Evolutionary conservation across 2,888 invertebrate genomes (phyloP).

Genomic region (Yponomeuta cagnagella): DNA sequence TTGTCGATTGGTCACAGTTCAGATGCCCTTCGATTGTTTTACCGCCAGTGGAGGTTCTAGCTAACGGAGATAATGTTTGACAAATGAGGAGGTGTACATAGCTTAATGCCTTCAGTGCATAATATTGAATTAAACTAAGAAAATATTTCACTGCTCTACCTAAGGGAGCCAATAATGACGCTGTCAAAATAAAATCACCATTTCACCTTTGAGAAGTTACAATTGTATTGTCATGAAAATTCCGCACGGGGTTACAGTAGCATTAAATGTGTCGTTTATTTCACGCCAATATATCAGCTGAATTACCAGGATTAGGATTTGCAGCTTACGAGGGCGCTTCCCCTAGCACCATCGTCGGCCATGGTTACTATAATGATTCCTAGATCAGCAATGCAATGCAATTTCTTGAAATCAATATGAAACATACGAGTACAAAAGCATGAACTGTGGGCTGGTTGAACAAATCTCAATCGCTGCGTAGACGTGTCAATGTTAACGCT

Average conservation of each 20-base stretch:
- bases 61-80: background rate
- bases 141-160: background rate
- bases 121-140: too few relatives aligned
- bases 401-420: too few relatives aligned
- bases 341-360: background rate
- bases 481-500: too few relatives aligned
- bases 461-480: too few relatives aligned
- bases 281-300: background rate
- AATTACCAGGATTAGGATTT: background rate
- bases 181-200: too few relatives aligned
- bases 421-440: too few relatives aligned
- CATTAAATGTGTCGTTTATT: background rate
- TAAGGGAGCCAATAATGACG: background rate
- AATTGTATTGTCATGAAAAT: background rate
- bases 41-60: background rate
- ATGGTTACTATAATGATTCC: background rate
- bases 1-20: background rate
- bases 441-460: too few relatives aligned
- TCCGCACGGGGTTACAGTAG: background rate
- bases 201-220: too few relatives aligned
- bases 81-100: background rate
- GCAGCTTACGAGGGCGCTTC: background rate
- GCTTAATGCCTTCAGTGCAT: background rate
- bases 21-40: background rate
- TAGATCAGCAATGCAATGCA: conserved; percentile 16